Percentiles rank a stretch among this genome's conserved stretches.
Conservation (phyloP, 1,140 invertebrate genomes). For the Ostrea denselamellosa region DNA sequence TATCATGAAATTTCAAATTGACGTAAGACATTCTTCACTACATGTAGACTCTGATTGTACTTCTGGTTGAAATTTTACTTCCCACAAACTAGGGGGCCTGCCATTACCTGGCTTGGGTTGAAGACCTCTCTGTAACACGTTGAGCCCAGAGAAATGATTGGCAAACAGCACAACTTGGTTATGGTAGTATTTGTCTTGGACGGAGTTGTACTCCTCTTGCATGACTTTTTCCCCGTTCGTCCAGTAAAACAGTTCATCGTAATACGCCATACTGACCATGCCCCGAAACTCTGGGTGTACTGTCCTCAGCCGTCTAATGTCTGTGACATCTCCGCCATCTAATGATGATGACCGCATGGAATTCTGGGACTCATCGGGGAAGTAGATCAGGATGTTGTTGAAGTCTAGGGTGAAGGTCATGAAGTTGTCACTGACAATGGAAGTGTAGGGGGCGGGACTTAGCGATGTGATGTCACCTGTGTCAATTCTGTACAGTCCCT, state of each 20-base stretch:
- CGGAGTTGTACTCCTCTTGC: constrained; percentile 81
- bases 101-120: constrained; percentile 71
- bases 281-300: constrained; percentile 74
- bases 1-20: too few relatives aligned
- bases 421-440: constrained; percentile 83
- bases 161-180: constrained; percentile 79
- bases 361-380: constrained; percentile 85
- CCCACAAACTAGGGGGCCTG: background rate
- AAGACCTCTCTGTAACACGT: constrained; percentile 65
- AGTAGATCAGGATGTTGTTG: constrained; percentile 88
- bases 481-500: constrained; percentile 89
- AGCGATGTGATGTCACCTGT: constrained; percentile 86
- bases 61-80: too few relatives aligned
- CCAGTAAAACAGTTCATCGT: constrained; percentile 86
- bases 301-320: constrained; percentile 86
- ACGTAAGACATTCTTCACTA: too few relatives aligned
- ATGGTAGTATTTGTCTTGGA: constrained; percentile 85
- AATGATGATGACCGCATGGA: constrained; percentile 89
- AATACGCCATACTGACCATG: constrained; percentile 63
- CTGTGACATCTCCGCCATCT: constrained; percentile 87
- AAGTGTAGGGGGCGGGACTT: constrained; percentile 72
- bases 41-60: too few relatives aligned
- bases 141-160: constrained; percentile 63
- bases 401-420: constrained; percentile 89
- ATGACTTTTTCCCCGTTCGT: constrained; percentile 87